These are phyloP conservation scores for Neotoxoptera formosana DNA, from an alignment of 1,140 invertebrate genomes.

Conservation along the genomic window DNA sequence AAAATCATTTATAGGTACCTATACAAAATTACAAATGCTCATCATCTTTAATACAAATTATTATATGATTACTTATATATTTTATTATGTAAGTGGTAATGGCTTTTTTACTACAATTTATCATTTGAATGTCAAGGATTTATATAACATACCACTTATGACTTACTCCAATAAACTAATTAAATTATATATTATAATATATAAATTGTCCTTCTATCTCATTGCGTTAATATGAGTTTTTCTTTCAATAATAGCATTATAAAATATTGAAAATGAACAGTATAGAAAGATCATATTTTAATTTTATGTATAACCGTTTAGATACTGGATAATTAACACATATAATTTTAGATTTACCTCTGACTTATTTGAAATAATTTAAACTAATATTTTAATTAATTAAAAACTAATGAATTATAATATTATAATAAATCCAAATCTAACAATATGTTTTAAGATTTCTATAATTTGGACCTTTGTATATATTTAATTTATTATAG, in stretches of 20 bases:
- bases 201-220: not conserved
- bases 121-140: constrained; percentile 2
- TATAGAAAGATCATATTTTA: no score
- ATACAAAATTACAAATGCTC: not conserved
- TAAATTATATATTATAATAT: not conserved
- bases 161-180: not conserved
- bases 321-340: not conserved
- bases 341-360: not conserved
- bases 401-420: not conserved
- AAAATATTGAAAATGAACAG: not conserved
- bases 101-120: constrained; percentile 2
- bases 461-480: not conserved
- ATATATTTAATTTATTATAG: not conserved
- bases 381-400: not conserved
- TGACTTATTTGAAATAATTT: not conserved
- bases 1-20: not conserved
- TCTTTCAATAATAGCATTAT: not conserved
- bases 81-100: not conserved
- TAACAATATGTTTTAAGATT: not conserved
- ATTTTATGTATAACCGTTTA: not conserved
- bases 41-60: not conserved
- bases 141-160: not conserved
- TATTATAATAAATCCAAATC: not conserved
- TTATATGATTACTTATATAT: constrained; percentile 16
- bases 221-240: not conserved